Percentiles rank a stretch among this genome's conserved stretches.
These are phyloP conservation scores for Drosophila guanche DNA, from an alignment of 1,140 invertebrate species.

Conservation along the genomic window DNA sequence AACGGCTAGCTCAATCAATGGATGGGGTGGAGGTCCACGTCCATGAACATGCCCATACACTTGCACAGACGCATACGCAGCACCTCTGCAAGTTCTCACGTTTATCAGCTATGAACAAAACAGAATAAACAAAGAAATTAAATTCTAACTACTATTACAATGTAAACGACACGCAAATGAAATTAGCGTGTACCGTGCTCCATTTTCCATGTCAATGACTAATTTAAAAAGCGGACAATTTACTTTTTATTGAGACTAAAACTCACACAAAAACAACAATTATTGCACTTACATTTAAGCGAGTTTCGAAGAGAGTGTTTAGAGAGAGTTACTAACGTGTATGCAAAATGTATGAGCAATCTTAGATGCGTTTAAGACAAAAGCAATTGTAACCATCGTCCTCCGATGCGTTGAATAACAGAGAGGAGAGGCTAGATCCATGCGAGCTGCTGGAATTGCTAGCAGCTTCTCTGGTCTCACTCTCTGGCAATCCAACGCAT, in stretches of 20 bases:
- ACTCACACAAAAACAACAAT: slow-evolving; percentile 9
- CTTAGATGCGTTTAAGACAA: too few relatives aligned
- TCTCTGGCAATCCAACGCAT: too few relatives aligned
- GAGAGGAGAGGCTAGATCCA: too few relatives aligned
- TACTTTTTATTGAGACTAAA: slow-evolving; percentile 51
- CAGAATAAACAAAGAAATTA: slow-evolving; percentile 44
- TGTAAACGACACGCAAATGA: slow-evolving; percentile 48
- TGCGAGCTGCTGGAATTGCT: too few relatives aligned
- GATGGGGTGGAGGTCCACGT: too few relatives aligned
- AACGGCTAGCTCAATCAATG: not conserved
- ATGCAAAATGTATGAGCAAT: too few relatives aligned
- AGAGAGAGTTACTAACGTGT: not conserved
- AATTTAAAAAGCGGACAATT: slow-evolving; percentile 35
- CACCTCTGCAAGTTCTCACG: slow-evolving; percentile 51
- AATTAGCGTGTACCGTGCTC: slow-evolving; percentile 10
- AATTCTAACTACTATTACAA: slow-evolving; percentile 56
- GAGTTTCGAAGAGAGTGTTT: too few relatives aligned
- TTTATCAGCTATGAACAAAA: slow-evolving; percentile 48
- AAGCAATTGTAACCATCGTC: too few relatives aligned
- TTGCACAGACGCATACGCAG: slow-evolving; percentile 7
- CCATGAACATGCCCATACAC: too few relatives aligned
- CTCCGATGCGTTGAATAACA: too few relatives aligned
- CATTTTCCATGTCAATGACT: slow-evolving; percentile 17
- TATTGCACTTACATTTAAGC: slow-evolving; percentile 39
- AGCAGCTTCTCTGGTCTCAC: too few relatives aligned